phyloP scores from a whole-genome alignment of 2,888 invertebrate genomes.

The Ophion costatus region DNA sequence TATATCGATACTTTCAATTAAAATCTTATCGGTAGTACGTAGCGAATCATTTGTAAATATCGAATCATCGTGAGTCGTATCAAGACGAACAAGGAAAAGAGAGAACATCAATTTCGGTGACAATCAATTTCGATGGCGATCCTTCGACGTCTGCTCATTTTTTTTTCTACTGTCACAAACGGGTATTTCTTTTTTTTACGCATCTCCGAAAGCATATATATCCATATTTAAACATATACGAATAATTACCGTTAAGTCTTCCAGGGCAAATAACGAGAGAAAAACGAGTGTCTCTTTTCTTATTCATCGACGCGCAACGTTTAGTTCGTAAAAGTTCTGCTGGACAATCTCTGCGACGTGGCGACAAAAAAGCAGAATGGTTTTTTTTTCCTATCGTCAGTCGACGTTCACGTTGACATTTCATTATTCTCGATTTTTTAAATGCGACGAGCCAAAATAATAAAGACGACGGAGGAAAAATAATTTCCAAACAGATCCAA shows the following conservation, averaged over 20 bases:
- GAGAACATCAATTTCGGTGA: conserved; percentile 49
- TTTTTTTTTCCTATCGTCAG: not conserved
- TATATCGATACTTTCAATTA: not conserved
- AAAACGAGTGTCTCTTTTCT: not conserved
- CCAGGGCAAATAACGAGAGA: conserved; percentile 49
- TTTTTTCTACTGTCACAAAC: conserved; percentile 32
- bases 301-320: no score
- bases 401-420: no score
- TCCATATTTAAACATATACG: conserved; percentile 1
- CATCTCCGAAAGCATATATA: conserved; percentile 17
- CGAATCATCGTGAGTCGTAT: conserved; percentile 49
- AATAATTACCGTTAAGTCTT: conserved; percentile 56
- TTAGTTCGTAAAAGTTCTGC: no score
- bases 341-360: conserved; percentile 2
- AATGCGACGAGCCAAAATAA: no score
- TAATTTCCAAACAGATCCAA: no score
- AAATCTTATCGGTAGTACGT: not conserved
- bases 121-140: conserved; percentile 38
- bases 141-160: conserved; percentile 25
- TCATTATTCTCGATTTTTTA: no score
- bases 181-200: conserved; percentile 38
- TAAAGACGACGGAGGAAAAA: no score
- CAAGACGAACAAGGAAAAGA: conserved; percentile 52
- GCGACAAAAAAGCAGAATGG: conserved; percentile 3
- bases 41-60: conserved; percentile 67